These are phyloP conservation scores for Thalassarche chlororhynchos DNA, from an alignment of 2,113 vertebrate species.

Conservation along the genomic window DNA sequence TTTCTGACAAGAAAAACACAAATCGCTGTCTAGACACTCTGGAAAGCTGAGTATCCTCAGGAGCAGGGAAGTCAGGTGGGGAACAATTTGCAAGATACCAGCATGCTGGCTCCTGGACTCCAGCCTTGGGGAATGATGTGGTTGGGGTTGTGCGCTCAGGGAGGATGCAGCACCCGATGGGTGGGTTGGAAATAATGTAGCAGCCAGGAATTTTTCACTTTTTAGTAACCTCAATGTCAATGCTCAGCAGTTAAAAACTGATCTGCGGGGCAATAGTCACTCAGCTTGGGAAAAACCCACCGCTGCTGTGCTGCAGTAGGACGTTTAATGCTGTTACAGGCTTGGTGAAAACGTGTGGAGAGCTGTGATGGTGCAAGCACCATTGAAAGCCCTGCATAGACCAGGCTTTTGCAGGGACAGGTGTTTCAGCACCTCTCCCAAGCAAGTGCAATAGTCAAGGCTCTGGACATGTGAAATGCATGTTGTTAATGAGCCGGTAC, in stretches of 20 bases:
- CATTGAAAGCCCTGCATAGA: not conserved
- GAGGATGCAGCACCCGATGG: not conserved
- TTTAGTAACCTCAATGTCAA: not conserved
- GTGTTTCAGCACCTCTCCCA: not conserved
- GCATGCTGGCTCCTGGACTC: not conserved
- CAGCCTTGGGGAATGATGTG: not conserved
- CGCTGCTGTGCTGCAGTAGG: not conserved
- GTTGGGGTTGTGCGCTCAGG: not conserved
- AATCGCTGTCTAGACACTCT: not conserved
- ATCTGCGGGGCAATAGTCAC: not conserved
- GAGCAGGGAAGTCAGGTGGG: not conserved
- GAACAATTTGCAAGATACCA: not conserved
- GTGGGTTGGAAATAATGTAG: not conserved
- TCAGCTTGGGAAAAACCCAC: not conserved
- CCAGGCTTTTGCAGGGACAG: not conserved
- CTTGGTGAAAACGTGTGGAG: rapidly evolving
- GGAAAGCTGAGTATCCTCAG: not conserved
- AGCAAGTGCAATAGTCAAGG: not conserved
- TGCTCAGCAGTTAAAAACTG: not conserved
- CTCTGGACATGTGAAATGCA: not conserved
- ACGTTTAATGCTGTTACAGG: not conserved
- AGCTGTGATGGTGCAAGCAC: not conserved
- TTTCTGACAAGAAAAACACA: not conserved
- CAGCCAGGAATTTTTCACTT: not conserved
- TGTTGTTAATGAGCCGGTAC: not conserved